Percentiles rank a stretch among this genome's conserved stretches.
phyloP scores from a whole-genome alignment of 2,113 vertebrate genomes.

The Peromyscus polionotus region DNA sequence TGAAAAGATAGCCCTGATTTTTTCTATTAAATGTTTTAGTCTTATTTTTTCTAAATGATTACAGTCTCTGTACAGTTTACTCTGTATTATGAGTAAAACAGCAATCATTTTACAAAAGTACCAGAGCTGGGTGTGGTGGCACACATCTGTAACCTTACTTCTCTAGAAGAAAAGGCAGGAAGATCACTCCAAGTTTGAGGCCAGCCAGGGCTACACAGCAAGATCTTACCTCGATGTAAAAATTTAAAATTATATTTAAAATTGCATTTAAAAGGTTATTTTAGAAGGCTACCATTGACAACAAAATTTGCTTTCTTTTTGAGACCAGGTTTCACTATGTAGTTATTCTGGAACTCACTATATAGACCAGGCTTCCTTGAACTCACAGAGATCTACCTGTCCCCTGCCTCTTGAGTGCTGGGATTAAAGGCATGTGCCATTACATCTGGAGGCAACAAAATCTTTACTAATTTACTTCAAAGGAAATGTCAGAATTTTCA shows the following conservation, averaged over 20 bases:
- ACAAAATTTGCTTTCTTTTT: not conserved
- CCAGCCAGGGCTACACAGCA: not conserved
- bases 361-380: not conserved
- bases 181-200: not conserved
- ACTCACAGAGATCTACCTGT: not conserved
- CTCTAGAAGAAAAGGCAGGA: not conserved
- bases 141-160: not conserved
- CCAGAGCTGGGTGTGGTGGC: not conserved
- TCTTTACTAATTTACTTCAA: constrained; percentile 1
- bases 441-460: not conserved
- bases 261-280: not conserved
- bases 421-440: not conserved
- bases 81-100: constrained; percentile 30
- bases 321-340: not conserved
- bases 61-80: constrained; percentile 20
- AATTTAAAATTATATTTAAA: not conserved
- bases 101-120: not conserved
- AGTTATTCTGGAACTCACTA: not conserved
- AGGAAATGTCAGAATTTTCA: constrained; percentile 39
- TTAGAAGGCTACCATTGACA: constrained; percentile 36
- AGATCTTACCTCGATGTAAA: not conserved
- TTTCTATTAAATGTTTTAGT: constrained; percentile 32
- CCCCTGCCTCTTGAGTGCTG: not conserved
- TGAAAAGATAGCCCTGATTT: not conserved
- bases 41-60: not conserved